A percentile compares a stretch with the other conserved stretches of the same genome.
Evolutionary conservation across 2,888 invertebrate species (phyloP).

Genomic region (Muscina levida): DNA sequence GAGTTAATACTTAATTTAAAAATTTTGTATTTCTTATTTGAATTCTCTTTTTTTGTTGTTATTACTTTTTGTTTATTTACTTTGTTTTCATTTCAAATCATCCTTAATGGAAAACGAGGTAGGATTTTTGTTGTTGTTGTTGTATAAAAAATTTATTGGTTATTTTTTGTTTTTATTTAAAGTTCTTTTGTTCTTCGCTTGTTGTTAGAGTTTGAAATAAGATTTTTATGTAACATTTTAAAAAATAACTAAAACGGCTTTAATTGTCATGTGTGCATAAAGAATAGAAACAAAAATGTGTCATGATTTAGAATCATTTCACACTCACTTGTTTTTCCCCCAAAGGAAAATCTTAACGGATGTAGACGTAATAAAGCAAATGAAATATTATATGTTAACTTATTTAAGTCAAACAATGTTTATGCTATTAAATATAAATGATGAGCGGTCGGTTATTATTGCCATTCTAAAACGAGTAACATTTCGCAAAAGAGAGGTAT

Average conservation of each 20-base stretch:
- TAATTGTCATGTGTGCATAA: slow-evolving; percentile 6
- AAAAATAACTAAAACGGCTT: slow-evolving; percentile 35
- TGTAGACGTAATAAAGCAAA: no score
- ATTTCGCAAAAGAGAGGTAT: no score
- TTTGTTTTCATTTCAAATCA: slow-evolving; percentile 70
- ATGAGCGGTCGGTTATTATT: no score
- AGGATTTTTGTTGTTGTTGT: slow-evolving; percentile 75
- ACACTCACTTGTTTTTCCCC: no score
- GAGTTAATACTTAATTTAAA: slow-evolving; percentile 66
- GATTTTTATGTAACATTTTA: neutral
- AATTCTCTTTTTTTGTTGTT: slow-evolving; percentile 65
- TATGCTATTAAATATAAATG: no score
- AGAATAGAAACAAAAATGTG: no score
- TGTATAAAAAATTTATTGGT: slow-evolving; percentile 64
- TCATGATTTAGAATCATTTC: no score
- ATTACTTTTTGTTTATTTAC: slow-evolving; percentile 43
- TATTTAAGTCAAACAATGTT: no score
- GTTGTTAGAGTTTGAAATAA: slow-evolving; percentile 21
- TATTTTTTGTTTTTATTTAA: slow-evolving; percentile 55
- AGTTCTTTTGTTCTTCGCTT: slow-evolving; percentile 22
- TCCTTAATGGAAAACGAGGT: slow-evolving; percentile 78
- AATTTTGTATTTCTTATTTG: slow-evolving; percentile 68
- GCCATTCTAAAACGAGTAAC: no score
- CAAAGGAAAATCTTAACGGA: no score
- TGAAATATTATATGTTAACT: no score